Base-by-base conservation (phyloP, 2,113 vertebrate genomes). In the Caretta caretta region DNA sequence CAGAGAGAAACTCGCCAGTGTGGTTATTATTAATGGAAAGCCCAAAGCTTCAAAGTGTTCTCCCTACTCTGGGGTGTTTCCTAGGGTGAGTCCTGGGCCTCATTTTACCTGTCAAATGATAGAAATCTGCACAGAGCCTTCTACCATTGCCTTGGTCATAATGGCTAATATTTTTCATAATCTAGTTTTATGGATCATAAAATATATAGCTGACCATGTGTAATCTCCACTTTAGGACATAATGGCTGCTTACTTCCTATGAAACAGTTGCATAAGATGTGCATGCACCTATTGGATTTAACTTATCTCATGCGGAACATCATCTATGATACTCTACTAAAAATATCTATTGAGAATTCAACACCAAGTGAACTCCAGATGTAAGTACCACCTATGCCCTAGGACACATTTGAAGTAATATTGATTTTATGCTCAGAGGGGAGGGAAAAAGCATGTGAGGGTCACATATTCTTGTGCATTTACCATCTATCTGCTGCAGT, bases 261-360 rank as follows among this genome's bases (percentile, higher is more conserved):
- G 31, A 96, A 98, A 27, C 94, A 94, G 0, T 92, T 99, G 4
- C 97, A 99, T 46, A 92, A 95, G 38, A 90, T 99, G 89, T 99
- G 99, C 89, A 86, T 97, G 80, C 97, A 98, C 9, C 97, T 99
- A 1, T 98, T 99, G 3, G 99, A 98, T 97, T 98, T 99, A 75
- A 97, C 98, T 95, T 99, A 98, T 89, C 98, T 99, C 8, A 96
- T 98, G 82, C 98, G 98, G 72, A 96, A 98, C 1, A 57, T 97
- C 49, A 98, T 99, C 92, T 99, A 99, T n/a, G 88, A 98, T 56
- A 98, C 98, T 1, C 49, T 99, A 92, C 91, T 99, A 87, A 98
- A 96, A 89, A 86, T 92, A 0, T 98, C 99, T 69, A 97, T 98
- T 5, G 98, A 98, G 78, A 97, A 98, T 87, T 90, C 95, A 12